Base-by-base conservation (phyloP, 1,140 invertebrate genomes). In the Danaus melanippus region DNA sequence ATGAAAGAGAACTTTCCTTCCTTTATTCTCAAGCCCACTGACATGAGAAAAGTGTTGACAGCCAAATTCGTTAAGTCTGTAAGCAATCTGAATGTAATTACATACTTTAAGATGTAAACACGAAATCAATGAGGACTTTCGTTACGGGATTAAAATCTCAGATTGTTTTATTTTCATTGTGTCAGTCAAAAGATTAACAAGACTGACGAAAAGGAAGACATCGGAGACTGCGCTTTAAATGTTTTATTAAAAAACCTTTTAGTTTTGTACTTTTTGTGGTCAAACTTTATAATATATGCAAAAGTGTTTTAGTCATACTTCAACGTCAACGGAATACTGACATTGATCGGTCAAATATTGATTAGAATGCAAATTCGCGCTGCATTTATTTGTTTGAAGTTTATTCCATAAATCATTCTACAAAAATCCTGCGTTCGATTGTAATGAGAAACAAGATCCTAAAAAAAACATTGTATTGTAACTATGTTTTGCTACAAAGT, bases 41-140 rank as follows among this genome's bases (percentile, higher is more conserved):
- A 15, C 15, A 15, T 32, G 21, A 32, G 59, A 67, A 74, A 70
- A 81, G 76, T 67, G 76, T 62, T 74, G 78, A 81, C 78, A 81
- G 74, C 61, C 60, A 57, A 72, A 69, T 61, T 70, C 67, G 71
- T 67, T 56, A 48, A 60, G 56, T 62, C 62, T 54, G 47, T 58
- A 64, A 61, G 66, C 64, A 71, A 78, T 79, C 76, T 72, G 66
- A 62, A 63, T 54, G 66, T 81, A 79, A 81, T 81, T 77, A 74
- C 64, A 74, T 66, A 69, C 66, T 54, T 49, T 67, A 66, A 15
- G 43, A 32, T 41, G 53, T 44, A 49, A 57, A 58, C 57, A 50
- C 42, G 59, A 64, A 72, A 73, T 74, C 71, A 74, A 71, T 73
- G 65, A 68, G 60, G 46, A 44, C 50, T 55, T 53, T 32, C 21